Conservation (phyloP, 2,888 invertebrate genomes). For the Troides helena region DNA sequence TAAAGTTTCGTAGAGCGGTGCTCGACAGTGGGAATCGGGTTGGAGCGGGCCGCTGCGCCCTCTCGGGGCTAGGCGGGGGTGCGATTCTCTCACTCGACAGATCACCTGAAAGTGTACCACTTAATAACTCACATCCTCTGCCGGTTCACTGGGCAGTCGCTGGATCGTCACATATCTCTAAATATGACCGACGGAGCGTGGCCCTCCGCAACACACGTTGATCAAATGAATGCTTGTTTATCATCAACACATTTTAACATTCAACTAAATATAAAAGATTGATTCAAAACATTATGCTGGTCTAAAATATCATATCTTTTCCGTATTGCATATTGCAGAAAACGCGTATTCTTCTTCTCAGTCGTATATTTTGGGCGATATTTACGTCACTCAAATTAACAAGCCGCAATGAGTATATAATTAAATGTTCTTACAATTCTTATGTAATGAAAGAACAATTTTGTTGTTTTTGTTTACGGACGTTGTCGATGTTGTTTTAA, state of each 20-base stretch:
- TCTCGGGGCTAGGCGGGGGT: slow-evolving; percentile 41
- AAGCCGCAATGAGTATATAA: not conserved
- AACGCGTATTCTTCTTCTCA: too few species aligned
- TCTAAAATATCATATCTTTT: not conserved
- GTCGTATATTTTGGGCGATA: too few species aligned
- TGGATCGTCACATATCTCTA: slow-evolving; percentile 78
- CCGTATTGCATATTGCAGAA: not conserved
- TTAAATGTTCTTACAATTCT: not conserved
- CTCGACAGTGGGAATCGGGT: slow-evolving; percentile 41
- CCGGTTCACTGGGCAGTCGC: slow-evolving; percentile 77
- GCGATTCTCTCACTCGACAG: slow-evolving; percentile 78
- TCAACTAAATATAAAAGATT: not conserved
- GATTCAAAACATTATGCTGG: not conserved
- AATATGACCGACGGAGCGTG: slow-evolving; percentile 74
- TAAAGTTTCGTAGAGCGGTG: slow-evolving; percentile 36
- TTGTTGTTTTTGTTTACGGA: slow-evolving; percentile 14
- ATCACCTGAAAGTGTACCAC: slow-evolving; percentile 79
- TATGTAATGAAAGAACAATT: not conserved
- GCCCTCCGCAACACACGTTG: slow-evolving; percentile 52
- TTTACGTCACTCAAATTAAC: too few species aligned
- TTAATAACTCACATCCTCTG: slow-evolving; percentile 78
- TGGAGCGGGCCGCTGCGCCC: slow-evolving; percentile 37
- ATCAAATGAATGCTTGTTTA: slow-evolving; percentile 39
- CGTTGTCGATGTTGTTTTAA: slow-evolving; percentile 45
- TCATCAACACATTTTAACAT: slow-evolving; percentile 13